A percentile compares a stretch with the other conserved stretches of the same genome.
Evolutionary conservation across 2,888 invertebrate species (phyloP).

Genomic region (Oligia fasciuncula): DNA sequence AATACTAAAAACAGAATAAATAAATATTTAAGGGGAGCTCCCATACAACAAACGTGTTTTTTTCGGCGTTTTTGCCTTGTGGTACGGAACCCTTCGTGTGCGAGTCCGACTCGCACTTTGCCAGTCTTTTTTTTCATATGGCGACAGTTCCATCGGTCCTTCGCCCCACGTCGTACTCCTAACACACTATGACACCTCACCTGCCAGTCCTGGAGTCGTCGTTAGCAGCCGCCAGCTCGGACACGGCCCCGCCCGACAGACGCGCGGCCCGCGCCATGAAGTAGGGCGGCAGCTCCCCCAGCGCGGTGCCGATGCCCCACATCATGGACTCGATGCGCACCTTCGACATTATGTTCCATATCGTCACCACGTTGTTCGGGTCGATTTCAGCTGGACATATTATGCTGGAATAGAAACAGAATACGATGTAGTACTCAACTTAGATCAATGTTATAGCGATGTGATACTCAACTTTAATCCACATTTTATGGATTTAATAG

Average conservation of each 20-base stretch:
- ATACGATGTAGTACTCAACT: not conserved
- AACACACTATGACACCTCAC: slow-evolving; percentile 48
- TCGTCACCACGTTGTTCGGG: slow-evolving; percentile 92
- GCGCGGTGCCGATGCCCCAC: slow-evolving; percentile 99
- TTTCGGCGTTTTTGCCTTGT: too few relatives aligned
- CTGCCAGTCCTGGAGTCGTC: slow-evolving; percentile 81
- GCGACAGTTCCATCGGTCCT: not conserved
- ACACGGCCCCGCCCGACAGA: slow-evolving; percentile 88
- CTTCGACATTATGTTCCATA: slow-evolving; percentile 98
- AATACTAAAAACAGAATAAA: too few relatives aligned
- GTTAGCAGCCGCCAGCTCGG: slow-evolving; percentile 74
- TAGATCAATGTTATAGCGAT: not conserved
- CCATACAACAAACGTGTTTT: too few relatives aligned
- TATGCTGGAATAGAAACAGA: slow-evolving; percentile 91
- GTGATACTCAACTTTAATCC: not conserved
- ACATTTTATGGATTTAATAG: too few relatives aligned
- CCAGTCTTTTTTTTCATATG: too few relatives aligned
- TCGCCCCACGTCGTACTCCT: too few relatives aligned
- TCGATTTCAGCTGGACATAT: slow-evolving; percentile 95
- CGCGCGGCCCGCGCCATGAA: slow-evolving; percentile 99
- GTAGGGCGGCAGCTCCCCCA: slow-evolving; percentile 99
- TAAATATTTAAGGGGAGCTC: too few relatives aligned
- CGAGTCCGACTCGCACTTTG: too few relatives aligned
- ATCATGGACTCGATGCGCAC: slow-evolving; percentile 98
- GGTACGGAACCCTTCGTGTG: too few relatives aligned